A percentile compares a stretch with the other conserved stretches of the same genome.
phyloP scores from a whole-genome alignment of 1,140 invertebrate genomes.

The Heliconius hewitsoni region DNA sequence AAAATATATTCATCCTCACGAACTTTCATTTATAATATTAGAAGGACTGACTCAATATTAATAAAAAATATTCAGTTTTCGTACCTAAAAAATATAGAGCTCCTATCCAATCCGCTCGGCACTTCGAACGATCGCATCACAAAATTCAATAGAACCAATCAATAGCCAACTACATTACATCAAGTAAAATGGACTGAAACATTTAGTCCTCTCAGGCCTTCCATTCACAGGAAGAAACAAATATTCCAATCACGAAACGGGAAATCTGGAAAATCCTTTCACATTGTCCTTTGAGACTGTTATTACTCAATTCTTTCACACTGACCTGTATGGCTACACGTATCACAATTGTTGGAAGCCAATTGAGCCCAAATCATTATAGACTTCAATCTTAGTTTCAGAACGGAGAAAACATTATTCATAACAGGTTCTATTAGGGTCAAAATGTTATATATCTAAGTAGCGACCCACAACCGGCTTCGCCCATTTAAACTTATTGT shows the following conservation, averaged over 20 bases:
- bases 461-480: too few species aligned
- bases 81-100: too few species aligned
- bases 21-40: too few species aligned
- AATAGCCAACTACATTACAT: not conserved
- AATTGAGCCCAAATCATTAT: conserved; percentile 23
- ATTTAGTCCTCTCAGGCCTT: not conserved
- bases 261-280: conserved; percentile 7
- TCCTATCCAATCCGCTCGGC: too few species aligned
- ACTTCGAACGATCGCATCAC: not conserved
- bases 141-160: not conserved
- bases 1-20: too few species aligned
- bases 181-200: not conserved
- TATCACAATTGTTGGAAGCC: conserved; percentile 23
- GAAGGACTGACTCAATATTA: too few species aligned
- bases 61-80: too few species aligned
- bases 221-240: not conserved
- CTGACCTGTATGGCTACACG: conserved; percentile 21
- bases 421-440: not conserved
- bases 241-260: not conserved
- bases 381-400: conserved; percentile 23
- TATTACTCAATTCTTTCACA: conserved; percentile 7
- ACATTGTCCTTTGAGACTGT: conserved; percentile 5
- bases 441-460: not conserved
- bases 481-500: too few species aligned
- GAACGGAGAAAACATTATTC: not conserved